Evolutionary conservation across 2,888 invertebrate genomes (phyloP).

Genomic region (Pimpla rufipes): DNA sequence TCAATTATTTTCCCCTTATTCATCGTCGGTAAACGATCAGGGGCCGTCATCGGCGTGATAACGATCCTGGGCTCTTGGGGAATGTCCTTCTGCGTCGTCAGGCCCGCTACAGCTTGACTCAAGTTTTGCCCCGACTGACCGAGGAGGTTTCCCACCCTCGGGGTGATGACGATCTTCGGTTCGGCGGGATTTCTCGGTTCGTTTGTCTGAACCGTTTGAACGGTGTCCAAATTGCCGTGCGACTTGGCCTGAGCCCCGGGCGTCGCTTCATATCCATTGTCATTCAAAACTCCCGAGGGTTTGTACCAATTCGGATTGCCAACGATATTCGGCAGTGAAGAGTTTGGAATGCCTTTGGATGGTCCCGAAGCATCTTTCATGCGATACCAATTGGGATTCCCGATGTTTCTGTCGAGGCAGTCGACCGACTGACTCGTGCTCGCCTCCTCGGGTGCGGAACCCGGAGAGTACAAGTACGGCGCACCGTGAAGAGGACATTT

Average conservation of each 20-base stretch:
- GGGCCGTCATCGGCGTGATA: conserved; percentile 48
- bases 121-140: conserved; percentile 74
- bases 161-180: conserved; percentile 80
- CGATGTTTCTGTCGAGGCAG: conserved; percentile 75
- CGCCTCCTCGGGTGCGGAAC: conserved; percentile 83
- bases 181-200: conserved; percentile 67
- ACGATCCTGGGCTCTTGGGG: conserved; percentile 64
- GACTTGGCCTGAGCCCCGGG: conserved; percentile 69
- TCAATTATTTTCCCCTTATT: conserved; percentile 45
- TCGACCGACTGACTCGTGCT: conserved; percentile 70
- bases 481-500: conserved; percentile 78
- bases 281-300: conserved; percentile 64
- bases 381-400: conserved; percentile 72
- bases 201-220: conserved; percentile 13
- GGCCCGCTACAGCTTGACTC: conserved; percentile 68
- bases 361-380: conserved; percentile 35
- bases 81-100: conserved; percentile 65
- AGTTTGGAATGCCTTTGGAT: conserved; percentile 58
- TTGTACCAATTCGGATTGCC: conserved; percentile 81
- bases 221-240: conserved; percentile 52
- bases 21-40: conserved; percentile 20
- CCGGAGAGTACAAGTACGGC: conserved; percentile 80
- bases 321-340: conserved; percentile 70
- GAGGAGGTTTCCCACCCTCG: conserved; percentile 75
- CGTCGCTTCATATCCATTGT: conserved; percentile 29